Evolutionary conservation across 2,797 vertebrate species (phyloP).

Genomic region (Bradypodion pumilum): DNA sequence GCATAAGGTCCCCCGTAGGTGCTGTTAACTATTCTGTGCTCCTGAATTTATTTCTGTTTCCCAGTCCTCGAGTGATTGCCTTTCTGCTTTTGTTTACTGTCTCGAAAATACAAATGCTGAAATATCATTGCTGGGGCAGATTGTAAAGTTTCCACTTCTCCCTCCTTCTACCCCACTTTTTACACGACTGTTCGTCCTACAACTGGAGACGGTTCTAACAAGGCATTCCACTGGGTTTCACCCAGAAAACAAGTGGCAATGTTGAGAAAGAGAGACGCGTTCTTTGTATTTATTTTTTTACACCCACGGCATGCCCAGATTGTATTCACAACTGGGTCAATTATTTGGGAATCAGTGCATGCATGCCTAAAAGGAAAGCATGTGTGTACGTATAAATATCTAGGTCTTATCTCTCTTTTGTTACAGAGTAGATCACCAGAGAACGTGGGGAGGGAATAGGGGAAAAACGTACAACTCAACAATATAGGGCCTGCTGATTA

Average conservation of each 20-base stretch:
- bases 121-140: not conserved
- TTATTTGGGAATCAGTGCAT: slow-evolving; percentile 53
- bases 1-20: not conserved
- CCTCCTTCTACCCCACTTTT: not conserved
- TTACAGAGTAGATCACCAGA: slow-evolving; percentile 55
- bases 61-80: not conserved
- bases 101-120: not conserved
- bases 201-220: rapidly evolving
- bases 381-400: slow-evolving; percentile 18
- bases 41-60: not conserved
- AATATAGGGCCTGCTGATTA: slow-evolving; percentile 54
- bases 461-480: slow-evolving; percentile 41
- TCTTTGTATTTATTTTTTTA: slow-evolving; percentile 8
- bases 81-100: not conserved
- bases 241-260: not conserved
- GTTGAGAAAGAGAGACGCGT: slow-evolving; percentile 1
- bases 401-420: slow-evolving; percentile 1
- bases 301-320: slow-evolving; percentile 5
- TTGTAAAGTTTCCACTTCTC: not conserved
- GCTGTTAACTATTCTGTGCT: not conserved
- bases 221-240: not conserved
- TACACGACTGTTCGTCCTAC: not conserved
- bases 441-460: slow-evolving; percentile 17
- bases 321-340: slow-evolving; percentile 60
- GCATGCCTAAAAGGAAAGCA: slow-evolving; percentile 45